Evolutionary conservation across 2,797 vertebrate species (phyloP).

Genomic region (Xerus rutilus): DNA sequence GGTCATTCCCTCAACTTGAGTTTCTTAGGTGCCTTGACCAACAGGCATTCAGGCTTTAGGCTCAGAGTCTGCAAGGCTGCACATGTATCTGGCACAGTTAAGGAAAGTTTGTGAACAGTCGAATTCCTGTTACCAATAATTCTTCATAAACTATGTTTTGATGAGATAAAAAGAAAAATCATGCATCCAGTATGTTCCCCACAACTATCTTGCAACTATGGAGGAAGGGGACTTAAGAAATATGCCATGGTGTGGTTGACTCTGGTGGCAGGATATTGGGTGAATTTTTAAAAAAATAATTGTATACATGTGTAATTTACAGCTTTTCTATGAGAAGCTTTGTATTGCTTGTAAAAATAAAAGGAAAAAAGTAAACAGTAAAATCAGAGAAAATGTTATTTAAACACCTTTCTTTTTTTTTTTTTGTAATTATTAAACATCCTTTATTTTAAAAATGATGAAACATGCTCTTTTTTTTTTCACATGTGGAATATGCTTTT

Average conservation of each 20-base stretch:
- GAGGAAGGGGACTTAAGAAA: background rate
- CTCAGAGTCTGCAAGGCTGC: background rate
- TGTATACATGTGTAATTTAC: background rate
- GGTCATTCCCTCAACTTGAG: background rate
- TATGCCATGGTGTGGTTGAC: background rate
- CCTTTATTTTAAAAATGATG: no score
- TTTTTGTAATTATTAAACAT: no score
- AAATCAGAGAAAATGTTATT: background rate
- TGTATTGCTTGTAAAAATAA: conserved; percentile 1
- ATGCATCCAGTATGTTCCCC: background rate
- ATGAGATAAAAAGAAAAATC: conserved; percentile 26
- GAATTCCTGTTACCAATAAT: background rate
- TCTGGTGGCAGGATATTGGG: background rate
- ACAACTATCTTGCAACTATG: background rate
- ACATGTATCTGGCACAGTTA: background rate
- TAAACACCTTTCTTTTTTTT: background rate
- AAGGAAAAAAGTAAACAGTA: background rate
- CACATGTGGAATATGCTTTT: no score
- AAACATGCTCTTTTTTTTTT: no score
- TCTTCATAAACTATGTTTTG: background rate
- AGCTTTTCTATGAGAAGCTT: background rate
- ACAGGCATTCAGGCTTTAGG: background rate
- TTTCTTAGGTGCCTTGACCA: background rate
- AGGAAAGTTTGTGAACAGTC: background rate
- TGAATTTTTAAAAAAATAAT: background rate